Evolutionary conservation across 2,888 invertebrate species (phyloP).

Genomic region (Drosophila eohydei): DNA sequence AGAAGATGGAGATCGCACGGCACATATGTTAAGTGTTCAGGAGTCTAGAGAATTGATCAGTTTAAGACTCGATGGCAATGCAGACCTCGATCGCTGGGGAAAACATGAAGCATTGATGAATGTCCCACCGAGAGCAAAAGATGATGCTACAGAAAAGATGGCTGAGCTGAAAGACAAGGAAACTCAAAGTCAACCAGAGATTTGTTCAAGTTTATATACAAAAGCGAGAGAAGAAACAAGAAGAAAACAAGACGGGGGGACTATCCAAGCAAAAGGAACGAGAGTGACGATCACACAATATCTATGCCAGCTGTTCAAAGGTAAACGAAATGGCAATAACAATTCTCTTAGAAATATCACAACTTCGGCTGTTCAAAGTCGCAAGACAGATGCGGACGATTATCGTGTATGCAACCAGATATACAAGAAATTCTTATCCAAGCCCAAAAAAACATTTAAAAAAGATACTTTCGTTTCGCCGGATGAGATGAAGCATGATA

Average conservation of each 20-base stretch:
- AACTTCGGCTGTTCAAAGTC: constrained; percentile 9
- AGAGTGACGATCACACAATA: constrained; percentile 17
- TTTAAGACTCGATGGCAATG: not conserved
- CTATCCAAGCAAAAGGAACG: not conserved
- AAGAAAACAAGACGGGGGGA: not conserved
- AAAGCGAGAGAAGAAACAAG: not conserved
- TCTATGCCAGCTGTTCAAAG: constrained; percentile 22
- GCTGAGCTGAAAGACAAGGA: too few relatives aligned
- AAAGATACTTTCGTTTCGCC: constrained; percentile 26
- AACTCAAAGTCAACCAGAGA: not conserved
- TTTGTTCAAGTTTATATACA: not conserved
- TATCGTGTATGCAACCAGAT: not conserved
- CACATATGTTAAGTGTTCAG: not conserved
- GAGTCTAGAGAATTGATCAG: too few relatives aligned
- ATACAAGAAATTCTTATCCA: not conserved
- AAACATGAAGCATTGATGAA: not conserved
- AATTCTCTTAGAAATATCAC: constrained; percentile 19
- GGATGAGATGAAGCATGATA: constrained; percentile 8
- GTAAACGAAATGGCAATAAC: constrained; percentile 1
- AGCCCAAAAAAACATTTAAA: not conserved
- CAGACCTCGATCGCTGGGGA: not conserved
- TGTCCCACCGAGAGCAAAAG: not conserved
- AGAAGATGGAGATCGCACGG: constrained; percentile 11
- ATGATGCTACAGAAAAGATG: not conserved
- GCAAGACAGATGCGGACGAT: not conserved